Percentiles rank a stretch among this genome's conserved stretches.
Evolutionary conservation across 2,888 invertebrate genomes (phyloP).

Genomic region (Ecliptopera silaceata): DNA sequence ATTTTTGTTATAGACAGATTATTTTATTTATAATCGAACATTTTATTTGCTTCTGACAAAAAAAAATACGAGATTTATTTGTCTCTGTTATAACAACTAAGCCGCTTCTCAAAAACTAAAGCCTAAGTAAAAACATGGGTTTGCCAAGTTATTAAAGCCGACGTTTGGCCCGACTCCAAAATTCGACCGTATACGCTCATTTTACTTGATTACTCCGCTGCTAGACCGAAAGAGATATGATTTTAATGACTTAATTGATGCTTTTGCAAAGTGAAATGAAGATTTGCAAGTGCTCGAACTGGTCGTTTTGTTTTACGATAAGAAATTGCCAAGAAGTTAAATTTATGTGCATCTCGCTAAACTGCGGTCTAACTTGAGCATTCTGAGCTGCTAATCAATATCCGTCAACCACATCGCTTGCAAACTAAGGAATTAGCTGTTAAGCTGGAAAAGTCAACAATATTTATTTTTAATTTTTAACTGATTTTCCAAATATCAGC

Average conservation of each 20-base stretch:
- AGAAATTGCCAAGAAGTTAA: slow-evolving; percentile 4
- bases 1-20: too few species aligned
- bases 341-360: slow-evolving; percentile 7
- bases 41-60: too few species aligned
- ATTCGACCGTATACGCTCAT: slow-evolving; percentile 49
- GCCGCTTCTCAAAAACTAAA: not conserved
- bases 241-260: slow-evolving; percentile 56
- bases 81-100: too few species aligned
- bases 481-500: too few species aligned
- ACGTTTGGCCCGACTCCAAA: slow-evolving; percentile 52
- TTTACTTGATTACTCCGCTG: slow-evolving; percentile 57
- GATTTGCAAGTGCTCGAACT: slow-evolving; percentile 11
- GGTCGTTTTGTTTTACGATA: slow-evolving; percentile 18
- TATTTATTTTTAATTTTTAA: too few species aligned
- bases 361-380: too few species aligned
- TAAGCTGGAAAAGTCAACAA: too few species aligned
- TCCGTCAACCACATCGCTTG: too few species aligned
- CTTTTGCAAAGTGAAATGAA: slow-evolving; percentile 34
- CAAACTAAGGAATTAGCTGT: too few species aligned
- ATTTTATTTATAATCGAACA: too few species aligned
- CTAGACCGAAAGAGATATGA: slow-evolving; percentile 59
- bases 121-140: slow-evolving; percentile 39
- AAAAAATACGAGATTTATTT: too few species aligned
- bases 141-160: slow-evolving; percentile 32
- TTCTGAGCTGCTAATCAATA: too few species aligned